These are phyloP conservation scores for Amorpha juglandis DNA, from an alignment of 2,888 invertebrate genomes.

Conservation along the genomic window DNA sequence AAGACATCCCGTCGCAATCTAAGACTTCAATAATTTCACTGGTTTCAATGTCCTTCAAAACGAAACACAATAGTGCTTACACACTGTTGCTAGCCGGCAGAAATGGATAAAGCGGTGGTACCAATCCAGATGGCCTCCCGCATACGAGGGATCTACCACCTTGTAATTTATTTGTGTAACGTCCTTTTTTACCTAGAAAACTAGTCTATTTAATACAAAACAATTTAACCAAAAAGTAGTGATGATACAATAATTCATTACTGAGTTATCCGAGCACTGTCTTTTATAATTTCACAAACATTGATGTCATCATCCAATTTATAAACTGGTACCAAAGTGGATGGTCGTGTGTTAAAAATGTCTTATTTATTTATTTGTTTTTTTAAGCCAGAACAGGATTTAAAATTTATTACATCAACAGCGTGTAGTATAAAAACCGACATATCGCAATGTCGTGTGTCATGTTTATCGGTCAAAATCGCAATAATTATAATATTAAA, in stretches of 20 bases:
- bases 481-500: no score
- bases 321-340: neutral
- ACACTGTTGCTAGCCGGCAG: no score
- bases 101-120: no score
- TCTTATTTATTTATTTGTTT: neutral
- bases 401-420: neutral
- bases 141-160: no score
- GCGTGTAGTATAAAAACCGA: neutral
- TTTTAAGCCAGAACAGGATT: neutral
- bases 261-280: neutral
- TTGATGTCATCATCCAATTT: conserved; percentile 1
- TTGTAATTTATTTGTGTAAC: no score
- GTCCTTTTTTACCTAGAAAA: no score
- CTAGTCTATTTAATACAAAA: neutral
- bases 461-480: no score
- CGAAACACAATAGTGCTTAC: no score
- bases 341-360: conserved; percentile 2
- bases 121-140: no score
- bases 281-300: neutral
- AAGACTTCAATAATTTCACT: no score
- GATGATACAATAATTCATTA: neutral
- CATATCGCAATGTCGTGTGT: neutral
- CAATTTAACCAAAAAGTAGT: neutral
- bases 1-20: no score
- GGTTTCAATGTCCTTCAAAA: no score